Evolutionary conservation across 2,888 invertebrate species (phyloP), one percentile per base, ranked within the genome.

Genomic region (Magallana nippona): DNA sequence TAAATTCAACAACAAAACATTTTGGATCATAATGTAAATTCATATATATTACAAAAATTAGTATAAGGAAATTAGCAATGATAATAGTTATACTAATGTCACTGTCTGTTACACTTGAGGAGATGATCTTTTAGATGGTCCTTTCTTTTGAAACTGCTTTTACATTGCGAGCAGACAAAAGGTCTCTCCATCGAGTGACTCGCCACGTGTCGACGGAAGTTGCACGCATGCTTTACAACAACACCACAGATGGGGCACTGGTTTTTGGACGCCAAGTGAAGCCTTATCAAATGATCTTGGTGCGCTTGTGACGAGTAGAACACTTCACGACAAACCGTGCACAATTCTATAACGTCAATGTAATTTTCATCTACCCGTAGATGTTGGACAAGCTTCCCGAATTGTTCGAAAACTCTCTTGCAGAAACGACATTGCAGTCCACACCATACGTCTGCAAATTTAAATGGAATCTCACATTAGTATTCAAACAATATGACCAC

Each of bases 181-280:
- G 60, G 55, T 71, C 56, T 63, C 19, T 71, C 82, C 55, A 56
- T 71, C 2, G 82, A 82, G 27, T 82, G 82, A 60, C 58, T 82
- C 5, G 82, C 77, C 17, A 82, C 56, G 17, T 82, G 82, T 5
- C 82, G 62, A 11, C 63, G 62, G 19, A 82, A 56, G 17, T 82
- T 82, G 19, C 71, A 82, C 15, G 63, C 55, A 55, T 82, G 17
- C 27, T 82, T 58, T 2, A 82, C 58, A 13, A 71, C 10, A 56
- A 58, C 71, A 71, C 82, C 77, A 82, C 82, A 82, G 71, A 82
- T 82, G 44, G 63, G 55, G 27, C 82, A 82, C 58, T 80, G 57
- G 27, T 71, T 71, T 71, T 71, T 71, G 32, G 71, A 22, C 32
- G 22, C 27, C 32, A 32, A 71, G 32, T 71, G 71, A 15, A 55